These are phyloP conservation scores for Drosophila mayri DNA, from an alignment of 1,140 invertebrate genomes.

Conservation along the genomic window DNA sequence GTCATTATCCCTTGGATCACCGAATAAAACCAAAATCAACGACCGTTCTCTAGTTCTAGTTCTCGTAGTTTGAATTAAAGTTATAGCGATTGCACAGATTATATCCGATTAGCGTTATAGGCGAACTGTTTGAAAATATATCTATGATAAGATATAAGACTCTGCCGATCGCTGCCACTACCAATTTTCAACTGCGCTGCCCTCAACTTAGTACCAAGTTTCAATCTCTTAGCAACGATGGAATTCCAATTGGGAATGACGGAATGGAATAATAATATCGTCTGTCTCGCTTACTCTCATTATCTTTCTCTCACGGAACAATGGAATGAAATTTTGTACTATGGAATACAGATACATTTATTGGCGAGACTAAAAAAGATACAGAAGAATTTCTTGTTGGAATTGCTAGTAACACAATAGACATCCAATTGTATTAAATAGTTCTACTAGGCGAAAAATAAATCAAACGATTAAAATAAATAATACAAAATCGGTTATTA, in stretches of 20 bases:
- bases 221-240: neutral
- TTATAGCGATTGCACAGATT: slow-evolving; percentile 1
- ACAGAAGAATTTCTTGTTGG: too few species aligned
- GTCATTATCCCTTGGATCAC: neutral
- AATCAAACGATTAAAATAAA: too few species aligned
- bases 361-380: neutral
- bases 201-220: neutral
- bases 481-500: too few species aligned
- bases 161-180: neutral
- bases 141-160: neutral
- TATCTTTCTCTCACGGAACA: neutral
- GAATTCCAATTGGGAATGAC: slow-evolving; percentile 13
- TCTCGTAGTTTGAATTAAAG: neutral
- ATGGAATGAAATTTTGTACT: neutral
- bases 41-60: neutral
- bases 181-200: neutral
- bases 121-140: neutral
- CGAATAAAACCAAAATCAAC: neutral
- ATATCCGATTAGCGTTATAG: slow-evolving; percentile 6
- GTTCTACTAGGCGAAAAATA: too few species aligned
- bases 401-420: too few species aligned
- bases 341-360: neutral
- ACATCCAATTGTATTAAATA: too few species aligned
- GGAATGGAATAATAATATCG: slow-evolving; percentile 19
- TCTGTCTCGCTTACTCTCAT: neutral